Conservation (phyloP, 2,113 vertebrate genomes). For the Periophthalmus modestus region DNA sequence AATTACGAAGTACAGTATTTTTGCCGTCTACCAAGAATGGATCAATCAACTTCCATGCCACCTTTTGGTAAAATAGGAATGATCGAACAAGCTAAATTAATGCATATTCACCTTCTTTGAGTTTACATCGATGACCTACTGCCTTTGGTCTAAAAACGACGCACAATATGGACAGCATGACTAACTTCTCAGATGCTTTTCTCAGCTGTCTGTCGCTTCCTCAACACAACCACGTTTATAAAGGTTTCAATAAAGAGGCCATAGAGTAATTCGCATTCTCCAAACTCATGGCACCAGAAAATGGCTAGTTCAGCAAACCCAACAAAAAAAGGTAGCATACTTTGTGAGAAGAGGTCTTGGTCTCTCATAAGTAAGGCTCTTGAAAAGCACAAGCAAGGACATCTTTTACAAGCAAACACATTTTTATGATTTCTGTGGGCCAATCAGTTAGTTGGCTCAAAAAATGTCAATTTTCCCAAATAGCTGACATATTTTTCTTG, state of each 20-base stretch:
- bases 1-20: not conserved
- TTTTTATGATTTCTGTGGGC: not conserved
- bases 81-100: too few species aligned
- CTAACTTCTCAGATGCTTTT: not conserved
- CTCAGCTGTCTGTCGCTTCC: not conserved
- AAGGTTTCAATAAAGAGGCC: not conserved
- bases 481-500: not conserved
- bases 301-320: not conserved
- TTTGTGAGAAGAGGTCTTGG: slow-evolving; percentile 1
- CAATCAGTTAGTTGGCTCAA: not conserved
- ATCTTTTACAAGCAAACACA: slow-evolving; percentile 17
- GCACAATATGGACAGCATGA: not conserved
- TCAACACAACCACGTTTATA: not conserved
- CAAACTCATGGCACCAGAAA: slow-evolving; percentile 2
- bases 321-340: not conserved
- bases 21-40: too few species aligned
- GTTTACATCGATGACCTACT: not conserved
- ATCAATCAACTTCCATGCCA: too few species aligned
- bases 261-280: not conserved
- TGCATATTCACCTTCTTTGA: too few species aligned
- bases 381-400: slow-evolving; percentile 25
- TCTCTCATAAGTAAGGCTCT: not conserved
- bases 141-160: not conserved
- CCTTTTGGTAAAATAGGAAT: too few species aligned
- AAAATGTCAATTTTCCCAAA: not conserved